A percentile compares a stretch with the other conserved stretches of the same genome.
phyloP scores from a whole-genome alignment of 1,140 invertebrate species.

The Whitmania pigra region DNA sequence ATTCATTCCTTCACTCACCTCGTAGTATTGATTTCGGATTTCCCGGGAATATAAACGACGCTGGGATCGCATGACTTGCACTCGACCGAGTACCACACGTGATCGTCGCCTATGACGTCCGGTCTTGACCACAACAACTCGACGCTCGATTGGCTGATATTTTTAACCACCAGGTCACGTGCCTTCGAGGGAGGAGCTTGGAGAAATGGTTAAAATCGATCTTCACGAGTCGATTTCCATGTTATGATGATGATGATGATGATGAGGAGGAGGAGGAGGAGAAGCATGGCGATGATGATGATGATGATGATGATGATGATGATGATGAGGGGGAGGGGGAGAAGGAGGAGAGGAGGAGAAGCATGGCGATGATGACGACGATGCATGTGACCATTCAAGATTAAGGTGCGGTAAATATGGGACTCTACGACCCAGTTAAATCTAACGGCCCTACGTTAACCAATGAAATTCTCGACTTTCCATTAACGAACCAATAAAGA shows the following conservation, averaged over 20 bases:
- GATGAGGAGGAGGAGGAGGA: background rate
- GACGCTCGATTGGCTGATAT: background rate
- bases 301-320: background rate
- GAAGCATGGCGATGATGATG: background rate
- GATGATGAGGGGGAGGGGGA: background rate
- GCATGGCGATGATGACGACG: background rate
- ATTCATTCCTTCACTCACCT: background rate
- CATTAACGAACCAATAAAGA: no score
- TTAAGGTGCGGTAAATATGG: no score
- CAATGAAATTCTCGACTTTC: no score
- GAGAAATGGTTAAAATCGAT: background rate
- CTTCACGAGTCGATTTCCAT: background rate
- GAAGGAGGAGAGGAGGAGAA: background rate
- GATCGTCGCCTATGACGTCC: no score
- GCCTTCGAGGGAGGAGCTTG: background rate
- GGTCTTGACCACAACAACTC: slow-evolving; percentile 2
- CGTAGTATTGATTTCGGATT: background rate
- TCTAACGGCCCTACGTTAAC: no score
- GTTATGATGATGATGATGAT: slow-evolving; percentile 5
- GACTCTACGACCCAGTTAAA: no score
- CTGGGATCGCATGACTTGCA: background rate
- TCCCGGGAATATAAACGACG: background rate
- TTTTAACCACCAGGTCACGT: background rate
- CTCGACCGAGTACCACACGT: background rate
- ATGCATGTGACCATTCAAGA: background rate